These are phyloP conservation scores for Meloidogyne chitwoodi DNA, from an alignment of 1,140 invertebrate species.

Conservation along the genomic window DNA sequence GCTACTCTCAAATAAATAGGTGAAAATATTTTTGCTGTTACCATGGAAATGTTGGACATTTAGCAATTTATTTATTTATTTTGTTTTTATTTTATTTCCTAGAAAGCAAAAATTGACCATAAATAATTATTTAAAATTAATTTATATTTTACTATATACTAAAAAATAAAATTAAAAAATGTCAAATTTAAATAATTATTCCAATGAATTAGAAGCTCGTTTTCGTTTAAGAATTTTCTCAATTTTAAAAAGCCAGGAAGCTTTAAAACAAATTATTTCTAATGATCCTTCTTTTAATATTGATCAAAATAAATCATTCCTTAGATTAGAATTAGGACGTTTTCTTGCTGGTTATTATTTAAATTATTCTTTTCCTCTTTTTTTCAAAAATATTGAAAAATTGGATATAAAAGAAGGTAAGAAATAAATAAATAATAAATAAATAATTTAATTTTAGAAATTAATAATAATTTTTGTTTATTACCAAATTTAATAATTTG, in stretches of 20 bases:
- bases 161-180: too few species aligned
- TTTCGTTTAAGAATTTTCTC: constrained; percentile 12
- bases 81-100: too few species aligned
- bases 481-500: constrained; percentile 18
- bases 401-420: not conserved
- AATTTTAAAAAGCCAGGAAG: not conserved
- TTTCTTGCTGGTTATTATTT: constrained; percentile 13
- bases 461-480: not conserved
- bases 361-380: not conserved
- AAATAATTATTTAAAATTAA: too few species aligned
- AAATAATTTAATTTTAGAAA: not conserved
- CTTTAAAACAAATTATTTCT: not conserved
- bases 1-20: too few species aligned
- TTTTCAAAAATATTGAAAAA: not conserved
- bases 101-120: too few species aligned
- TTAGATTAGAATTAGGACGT: constrained; percentile 6
- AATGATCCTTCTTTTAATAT: not conserved
- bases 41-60: too few species aligned
- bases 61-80: too few species aligned
- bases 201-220: not conserved
- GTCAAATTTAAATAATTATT: not conserved
- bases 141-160: too few species aligned
- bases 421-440: not conserved
- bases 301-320: not conserved
- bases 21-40: too few species aligned